Evolutionary conservation across 2,888 invertebrate genomes (phyloP), one percentile per base, ranked within the genome.

Genomic region (Drosophila anceps): DNA sequence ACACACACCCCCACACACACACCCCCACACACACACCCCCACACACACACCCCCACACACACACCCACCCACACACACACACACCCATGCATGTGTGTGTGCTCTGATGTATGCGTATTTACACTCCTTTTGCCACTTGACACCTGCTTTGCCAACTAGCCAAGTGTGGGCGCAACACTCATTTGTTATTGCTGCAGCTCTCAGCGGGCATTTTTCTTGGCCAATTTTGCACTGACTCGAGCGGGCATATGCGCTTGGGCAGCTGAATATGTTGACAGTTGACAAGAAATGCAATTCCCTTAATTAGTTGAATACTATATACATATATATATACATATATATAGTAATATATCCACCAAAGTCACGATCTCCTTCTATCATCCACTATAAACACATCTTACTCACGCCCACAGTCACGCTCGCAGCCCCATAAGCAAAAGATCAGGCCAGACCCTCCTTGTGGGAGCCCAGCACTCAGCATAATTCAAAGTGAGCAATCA

Each of bases 171-270:
- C 35, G 51, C 35, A 33, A 27, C 18, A 15, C 51, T 53, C 51
- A 53, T 53, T 53, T 53, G 33, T 53, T 53, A 53, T 35, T 53
- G n/a, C 9, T 35, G 51, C 35, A 35, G 35, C 35, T 35, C 51
- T 53, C 51, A 53, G 35, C 51, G 51, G 33, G 33, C 35, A 53
- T 35, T 53, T 53, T 53, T 53, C 51, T 53, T 53, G 35, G 33
- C 15, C 18, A 51, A 18, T 33, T 13, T 29, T 8, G 5, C 20
- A 20, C 13, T 33, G n/a, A n/a, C n/a, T n/a, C n/a, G n/a, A n/a
- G 10, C 0, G 33, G 51, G 35, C 4, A 24, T 24, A 24, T 24
- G 29, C 20, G 20, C 13, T 15, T 15, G 9, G 35, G 2, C 5
- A 3, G 4, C 9, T 15, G 4, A 24, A 24, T 35, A 20, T 51